Evolutionary conservation across 1,140 invertebrate species (phyloP).

Genomic region (Sminthurides bifidus): DNA sequence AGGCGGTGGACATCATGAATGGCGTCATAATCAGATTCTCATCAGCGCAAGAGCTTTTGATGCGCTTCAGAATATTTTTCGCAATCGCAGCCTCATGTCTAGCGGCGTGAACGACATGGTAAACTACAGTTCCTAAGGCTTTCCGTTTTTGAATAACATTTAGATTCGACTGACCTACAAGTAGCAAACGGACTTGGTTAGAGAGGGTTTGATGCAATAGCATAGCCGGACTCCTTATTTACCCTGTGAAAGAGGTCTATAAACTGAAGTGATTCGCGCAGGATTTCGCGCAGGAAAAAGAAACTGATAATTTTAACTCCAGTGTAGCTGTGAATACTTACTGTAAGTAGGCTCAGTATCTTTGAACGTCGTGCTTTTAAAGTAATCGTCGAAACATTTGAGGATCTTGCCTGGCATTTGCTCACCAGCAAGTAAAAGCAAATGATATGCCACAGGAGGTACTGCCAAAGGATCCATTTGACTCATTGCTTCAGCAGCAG

Average conservation of each 20-base stretch:
- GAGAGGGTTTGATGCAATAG: neutral
- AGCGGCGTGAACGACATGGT: slow-evolving; percentile 18
- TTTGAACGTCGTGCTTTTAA: neutral
- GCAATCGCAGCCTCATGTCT: slow-evolving; percentile 7
- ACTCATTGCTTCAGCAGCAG: neutral
- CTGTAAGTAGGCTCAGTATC: neutral
- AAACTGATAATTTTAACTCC: neutral
- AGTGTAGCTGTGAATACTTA: neutral
- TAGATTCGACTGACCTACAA: neutral
- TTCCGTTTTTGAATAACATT: neutral
- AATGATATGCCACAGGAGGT: slow-evolving; percentile 16
- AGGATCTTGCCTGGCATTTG: slow-evolving; percentile 1
- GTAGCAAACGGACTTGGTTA: neutral
- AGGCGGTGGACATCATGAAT: slow-evolving; percentile 16
- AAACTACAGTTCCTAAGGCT: slow-evolving; percentile 22
- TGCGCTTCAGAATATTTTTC: slow-evolving; percentile 12
- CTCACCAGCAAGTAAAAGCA: slow-evolving; percentile 9
- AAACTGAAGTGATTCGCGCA: neutral
- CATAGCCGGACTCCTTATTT: neutral
- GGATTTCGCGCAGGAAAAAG: neutral
- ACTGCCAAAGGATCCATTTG: slow-evolving; percentile 1
- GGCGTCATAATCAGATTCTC: slow-evolving; percentile 15
- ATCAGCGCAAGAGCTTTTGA: slow-evolving; percentile 12
- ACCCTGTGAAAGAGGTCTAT: no score
- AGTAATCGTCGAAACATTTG: slow-evolving; percentile 6